These are phyloP conservation scores for Isotomurus palustris DNA, from an alignment of 2,888 invertebrate genomes.

Conservation along the genomic window DNA sequence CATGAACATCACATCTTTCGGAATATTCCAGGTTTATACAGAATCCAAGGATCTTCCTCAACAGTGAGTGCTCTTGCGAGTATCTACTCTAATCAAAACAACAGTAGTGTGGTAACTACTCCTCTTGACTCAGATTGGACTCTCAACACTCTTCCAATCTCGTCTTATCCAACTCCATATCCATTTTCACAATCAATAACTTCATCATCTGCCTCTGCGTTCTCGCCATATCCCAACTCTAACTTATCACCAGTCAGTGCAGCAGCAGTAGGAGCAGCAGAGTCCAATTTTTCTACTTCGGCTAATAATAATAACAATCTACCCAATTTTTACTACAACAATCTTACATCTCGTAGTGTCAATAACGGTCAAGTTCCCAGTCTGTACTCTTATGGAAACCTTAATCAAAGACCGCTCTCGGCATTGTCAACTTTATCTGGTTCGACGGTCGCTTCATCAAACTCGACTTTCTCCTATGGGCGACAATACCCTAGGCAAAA, in stretches of 20 bases:
- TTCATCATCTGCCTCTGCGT: not conserved
- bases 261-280: too few relatives aligned
- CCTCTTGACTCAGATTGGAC: constrained; percentile 44
- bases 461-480: too few relatives aligned
- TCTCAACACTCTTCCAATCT: not conserved
- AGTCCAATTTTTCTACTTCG: not conserved
- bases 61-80: constrained; percentile 49
- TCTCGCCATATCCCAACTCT: not conserved
- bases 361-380: not conserved
- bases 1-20: too few relatives aligned
- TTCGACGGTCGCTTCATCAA: too few relatives aligned
- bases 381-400: not conserved
- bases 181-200: constrained; percentile 1
- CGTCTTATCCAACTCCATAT: constrained; percentile 11
- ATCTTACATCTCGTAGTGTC: not conserved
- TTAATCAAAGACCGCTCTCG: not conserved
- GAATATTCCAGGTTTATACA: constrained; percentile 49
- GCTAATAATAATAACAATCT: not conserved
- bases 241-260: not conserved
- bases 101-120: constrained; percentile 46
- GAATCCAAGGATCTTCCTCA: constrained; percentile 48
- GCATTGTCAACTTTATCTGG: not conserved
- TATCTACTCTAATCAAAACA: constrained; percentile 49
- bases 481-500: too few relatives aligned
- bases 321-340: constrained; percentile 4